Conservation (phyloP, 2,888 invertebrate species). For the Halictus quadricinctus region DNA sequence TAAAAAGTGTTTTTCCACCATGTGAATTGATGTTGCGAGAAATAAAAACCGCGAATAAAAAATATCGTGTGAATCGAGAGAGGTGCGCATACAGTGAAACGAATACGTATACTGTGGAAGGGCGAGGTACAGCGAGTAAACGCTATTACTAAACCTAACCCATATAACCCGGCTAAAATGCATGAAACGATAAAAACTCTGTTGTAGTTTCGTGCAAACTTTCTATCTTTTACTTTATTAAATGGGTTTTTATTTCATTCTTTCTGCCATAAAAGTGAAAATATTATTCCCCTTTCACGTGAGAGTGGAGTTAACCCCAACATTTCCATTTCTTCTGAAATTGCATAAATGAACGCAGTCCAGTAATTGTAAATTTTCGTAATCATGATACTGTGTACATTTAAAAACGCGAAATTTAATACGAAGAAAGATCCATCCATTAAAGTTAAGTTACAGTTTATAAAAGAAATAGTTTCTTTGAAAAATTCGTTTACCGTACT, state of each 20-base stretch:
- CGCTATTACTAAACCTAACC: not conserved
- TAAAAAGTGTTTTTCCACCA: not conserved
- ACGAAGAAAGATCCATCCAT: no score
- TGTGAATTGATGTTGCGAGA: not conserved
- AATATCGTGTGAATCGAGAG: not conserved
- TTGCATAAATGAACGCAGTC: not conserved
- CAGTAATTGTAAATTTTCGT: no score
- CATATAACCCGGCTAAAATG: not conserved
- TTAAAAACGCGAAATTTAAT: no score
- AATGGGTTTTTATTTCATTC: not conserved
- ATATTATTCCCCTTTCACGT: not conserved
- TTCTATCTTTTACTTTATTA: not conserved
- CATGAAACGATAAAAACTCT: constrained; percentile 2
- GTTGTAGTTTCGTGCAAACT: constrained; percentile 1
- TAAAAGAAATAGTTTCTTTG: no score
- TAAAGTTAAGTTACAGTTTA: no score
- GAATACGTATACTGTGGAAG: not conserved
- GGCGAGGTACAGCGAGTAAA: not conserved
- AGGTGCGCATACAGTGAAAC: not conserved
- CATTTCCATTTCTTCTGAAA: not conserved
- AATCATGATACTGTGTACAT: no score
- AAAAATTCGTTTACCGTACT: no score
- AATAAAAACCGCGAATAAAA: not conserved
- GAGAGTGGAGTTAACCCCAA: not conserved
- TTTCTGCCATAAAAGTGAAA: not conserved